A percentile compares a stretch with the other conserved stretches of the same genome.
Evolutionary conservation across 2,797 vertebrate species (phyloP).

Genomic region (Simalia tracyae): DNA sequence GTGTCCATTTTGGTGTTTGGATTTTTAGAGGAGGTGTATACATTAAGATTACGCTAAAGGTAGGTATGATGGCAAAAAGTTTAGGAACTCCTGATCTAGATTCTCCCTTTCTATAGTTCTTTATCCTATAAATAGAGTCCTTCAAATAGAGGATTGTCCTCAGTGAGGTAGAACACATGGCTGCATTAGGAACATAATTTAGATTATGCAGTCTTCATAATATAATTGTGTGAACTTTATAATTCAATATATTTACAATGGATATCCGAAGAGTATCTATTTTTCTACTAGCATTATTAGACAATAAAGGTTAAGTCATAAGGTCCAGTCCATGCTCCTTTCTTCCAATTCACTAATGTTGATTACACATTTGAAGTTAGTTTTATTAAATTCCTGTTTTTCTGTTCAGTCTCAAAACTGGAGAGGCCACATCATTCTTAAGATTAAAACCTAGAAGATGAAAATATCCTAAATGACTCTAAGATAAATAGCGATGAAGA

Average conservation of each 20-base stretch:
- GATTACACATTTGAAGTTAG: background rate
- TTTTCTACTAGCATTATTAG: background rate
- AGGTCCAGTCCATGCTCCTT: background rate
- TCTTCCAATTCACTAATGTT: background rate
- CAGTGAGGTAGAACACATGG: background rate
- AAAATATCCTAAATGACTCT: background rate
- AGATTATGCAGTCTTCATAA: background rate
- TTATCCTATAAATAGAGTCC: background rate
- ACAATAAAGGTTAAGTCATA: background rate
- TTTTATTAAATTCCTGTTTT: background rate
- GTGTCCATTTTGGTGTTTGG: background rate
- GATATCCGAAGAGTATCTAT: background rate
- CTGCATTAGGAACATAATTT: background rate
- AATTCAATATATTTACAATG: background rate
- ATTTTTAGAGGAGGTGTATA: background rate
- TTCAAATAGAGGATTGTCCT: background rate
- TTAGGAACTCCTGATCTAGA: background rate
- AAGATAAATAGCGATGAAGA: too few relatives aligned
- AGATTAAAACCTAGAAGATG: background rate
- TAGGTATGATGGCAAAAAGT: background rate
- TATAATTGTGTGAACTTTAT: background rate
- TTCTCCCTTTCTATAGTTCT: background rate
- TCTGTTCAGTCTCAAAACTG: background rate
- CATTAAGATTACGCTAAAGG: background rate
- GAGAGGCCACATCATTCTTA: background rate